A percentile compares a stretch with the other conserved stretches of the same genome.
phyloP scores from a whole-genome alignment of 1,140 invertebrate genomes.

The Trypoxylus dichotomus region DNA sequence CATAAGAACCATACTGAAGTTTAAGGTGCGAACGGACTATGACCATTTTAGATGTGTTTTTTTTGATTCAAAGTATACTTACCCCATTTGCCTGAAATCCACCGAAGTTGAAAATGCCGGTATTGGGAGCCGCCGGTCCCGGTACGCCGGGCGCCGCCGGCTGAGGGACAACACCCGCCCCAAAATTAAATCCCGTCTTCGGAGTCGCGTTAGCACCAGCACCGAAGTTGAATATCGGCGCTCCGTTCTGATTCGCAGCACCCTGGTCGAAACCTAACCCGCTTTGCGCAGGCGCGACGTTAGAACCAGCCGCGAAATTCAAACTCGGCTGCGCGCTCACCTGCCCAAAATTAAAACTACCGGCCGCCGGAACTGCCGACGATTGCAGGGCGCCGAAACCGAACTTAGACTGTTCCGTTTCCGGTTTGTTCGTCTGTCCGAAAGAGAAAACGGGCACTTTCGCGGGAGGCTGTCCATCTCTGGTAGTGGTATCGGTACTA shows the following conservation, averaged over 20 bases:
- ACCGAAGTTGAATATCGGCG: conserved; percentile 46
- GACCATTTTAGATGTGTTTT: too few relatives aligned
- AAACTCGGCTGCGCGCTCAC: conserved; percentile 14
- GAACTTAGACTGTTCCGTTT: neutral
- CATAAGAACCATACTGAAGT: too few relatives aligned
- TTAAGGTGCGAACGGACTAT: too few relatives aligned
- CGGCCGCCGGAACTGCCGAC: neutral
- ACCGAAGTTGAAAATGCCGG: conserved; percentile 40
- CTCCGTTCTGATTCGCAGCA: neutral
- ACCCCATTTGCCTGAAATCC: conserved; percentile 36
- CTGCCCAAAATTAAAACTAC: conserved; percentile 14
- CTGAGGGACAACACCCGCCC: conserved; percentile 25
- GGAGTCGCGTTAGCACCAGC: conserved; percentile 34
- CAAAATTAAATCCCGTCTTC: conserved; percentile 46
- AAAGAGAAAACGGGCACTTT: conserved; percentile 32
- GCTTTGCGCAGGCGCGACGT: neutral
- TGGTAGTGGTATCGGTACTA: neutral
- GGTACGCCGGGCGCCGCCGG: neutral
- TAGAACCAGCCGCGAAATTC: conserved; percentile 17
- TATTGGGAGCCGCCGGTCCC: neutral
- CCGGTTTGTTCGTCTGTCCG: conserved; percentile 1
- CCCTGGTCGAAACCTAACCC: neutral
- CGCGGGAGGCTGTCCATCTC: conserved; percentile 27
- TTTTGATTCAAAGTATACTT: conserved; percentile 28
- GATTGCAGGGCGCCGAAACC: neutral